Evolutionary conservation across 2,113 vertebrate genomes (phyloP).

Genomic region (Silurus meridionalis): DNA sequence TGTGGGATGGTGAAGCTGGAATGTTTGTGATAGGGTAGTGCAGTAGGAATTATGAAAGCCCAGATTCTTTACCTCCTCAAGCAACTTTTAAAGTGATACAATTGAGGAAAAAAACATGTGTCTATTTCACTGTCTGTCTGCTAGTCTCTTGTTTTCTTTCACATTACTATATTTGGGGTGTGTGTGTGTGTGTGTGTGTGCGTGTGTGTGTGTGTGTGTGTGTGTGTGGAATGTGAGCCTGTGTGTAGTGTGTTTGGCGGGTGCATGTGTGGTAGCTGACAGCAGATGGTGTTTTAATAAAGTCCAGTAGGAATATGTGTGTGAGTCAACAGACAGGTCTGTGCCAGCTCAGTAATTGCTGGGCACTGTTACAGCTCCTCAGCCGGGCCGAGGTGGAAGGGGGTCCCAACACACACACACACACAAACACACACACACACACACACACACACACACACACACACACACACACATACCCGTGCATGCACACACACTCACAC

Average conservation of each 20-base stretch:
- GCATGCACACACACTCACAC: neutral
- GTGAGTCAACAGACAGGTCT: constrained; percentile 95
- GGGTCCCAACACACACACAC: constrained; percentile 58
- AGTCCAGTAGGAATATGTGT: constrained; percentile 99
- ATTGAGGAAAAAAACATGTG: neutral
- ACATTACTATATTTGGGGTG: constrained; percentile 55
- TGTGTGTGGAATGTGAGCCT: constrained; percentile 20
- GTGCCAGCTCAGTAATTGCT: constrained; percentile 99
- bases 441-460: neutral
- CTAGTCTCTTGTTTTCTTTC: neutral
- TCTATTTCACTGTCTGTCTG: neutral
- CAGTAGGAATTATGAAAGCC: constrained; percentile 3
- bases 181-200: neutral
- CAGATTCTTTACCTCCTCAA: constrained; percentile 30
- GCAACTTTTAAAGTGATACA: constrained; percentile 22
- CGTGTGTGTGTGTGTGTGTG: neutral
- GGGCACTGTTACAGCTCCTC: constrained; percentile 94
- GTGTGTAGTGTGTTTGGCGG: constrained; percentile 42
- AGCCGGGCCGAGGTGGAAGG: constrained; percentile 85
- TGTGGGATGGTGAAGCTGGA: constrained; percentile 3
- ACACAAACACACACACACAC: constrained; percentile 25
- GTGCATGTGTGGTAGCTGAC: constrained; percentile 72
- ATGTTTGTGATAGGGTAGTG: neutral
- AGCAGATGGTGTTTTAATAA: constrained; percentile 99
- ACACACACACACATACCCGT: neutral